Evolutionary conservation across 2,888 invertebrate species (phyloP).

Genomic region (Adelphocoris suturalis): DNA sequence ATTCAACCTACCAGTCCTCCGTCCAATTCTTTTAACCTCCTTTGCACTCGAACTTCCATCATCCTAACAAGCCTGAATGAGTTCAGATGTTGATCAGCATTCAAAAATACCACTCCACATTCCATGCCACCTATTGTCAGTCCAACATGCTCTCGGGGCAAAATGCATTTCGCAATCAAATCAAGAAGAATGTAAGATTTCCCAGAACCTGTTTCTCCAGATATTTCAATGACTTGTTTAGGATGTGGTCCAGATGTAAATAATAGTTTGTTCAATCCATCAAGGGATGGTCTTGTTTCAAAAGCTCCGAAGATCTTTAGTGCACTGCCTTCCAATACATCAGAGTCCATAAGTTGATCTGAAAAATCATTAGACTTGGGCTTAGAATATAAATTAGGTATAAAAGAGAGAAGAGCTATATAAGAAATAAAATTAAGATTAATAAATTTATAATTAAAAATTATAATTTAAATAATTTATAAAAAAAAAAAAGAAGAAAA

Average conservation of each 20-base stretch:
- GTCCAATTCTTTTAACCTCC: constrained; percentile 73
- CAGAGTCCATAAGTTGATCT: background rate
- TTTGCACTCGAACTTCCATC: constrained; percentile 78
- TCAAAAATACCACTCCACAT: constrained; percentile 79
- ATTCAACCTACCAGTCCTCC: background rate
- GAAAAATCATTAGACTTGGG: background rate
- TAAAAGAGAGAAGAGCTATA: no score
- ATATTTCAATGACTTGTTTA: constrained; percentile 80
- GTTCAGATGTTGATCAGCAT: constrained; percentile 81
- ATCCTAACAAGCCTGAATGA: constrained; percentile 78
- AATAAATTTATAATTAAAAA: no score
- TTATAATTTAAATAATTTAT: no score
- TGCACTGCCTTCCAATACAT: background rate
- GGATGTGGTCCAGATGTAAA: constrained; percentile 79
- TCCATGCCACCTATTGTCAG: constrained; percentile 79
- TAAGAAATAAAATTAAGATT: no score
- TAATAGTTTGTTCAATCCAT: constrained; percentile 80
- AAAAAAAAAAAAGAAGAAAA: no score
- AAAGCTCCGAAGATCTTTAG: background rate
- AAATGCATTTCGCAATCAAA: constrained; percentile 79
- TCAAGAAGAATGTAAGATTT: constrained; percentile 80
- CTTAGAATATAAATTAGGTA: no score
- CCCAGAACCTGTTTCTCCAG: constrained; percentile 79
- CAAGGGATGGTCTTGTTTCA: constrained; percentile 79
- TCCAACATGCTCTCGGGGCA: constrained; percentile 78